A percentile compares a stretch with the other conserved stretches of the same genome.
Conservation (phyloP, 1,140 invertebrate genomes). For the Bemisia tabaci region DNA sequence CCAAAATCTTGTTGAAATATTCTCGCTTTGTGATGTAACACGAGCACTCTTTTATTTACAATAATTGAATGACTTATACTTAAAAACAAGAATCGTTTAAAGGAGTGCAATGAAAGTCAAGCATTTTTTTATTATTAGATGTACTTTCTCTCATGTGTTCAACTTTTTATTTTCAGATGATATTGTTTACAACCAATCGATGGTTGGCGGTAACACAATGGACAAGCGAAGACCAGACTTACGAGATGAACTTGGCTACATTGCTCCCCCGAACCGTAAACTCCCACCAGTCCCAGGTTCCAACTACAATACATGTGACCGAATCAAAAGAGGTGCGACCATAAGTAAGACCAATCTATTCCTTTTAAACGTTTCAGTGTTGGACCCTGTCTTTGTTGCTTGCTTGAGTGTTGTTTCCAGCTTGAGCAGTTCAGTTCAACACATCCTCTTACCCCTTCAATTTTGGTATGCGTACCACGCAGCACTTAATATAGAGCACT, state of each 20-base stretch:
- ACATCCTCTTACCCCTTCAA: neutral
- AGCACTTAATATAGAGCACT: no score
- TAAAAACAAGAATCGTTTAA: no score
- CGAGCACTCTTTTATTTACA: no score
- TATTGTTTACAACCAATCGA: constrained; percentile 73
- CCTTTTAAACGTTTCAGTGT: constrained; percentile 10
- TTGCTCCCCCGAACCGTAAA: constrained; percentile 81
- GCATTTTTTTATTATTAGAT: no score
- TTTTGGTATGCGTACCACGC: no score
- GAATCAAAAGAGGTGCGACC: constrained; percentile 80
- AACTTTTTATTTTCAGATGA: constrained; percentile 46
- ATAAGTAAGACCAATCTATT: constrained; percentile 51
- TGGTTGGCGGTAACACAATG: constrained; percentile 56
- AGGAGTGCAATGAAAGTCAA: no score
- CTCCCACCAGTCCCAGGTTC: constrained; percentile 79
- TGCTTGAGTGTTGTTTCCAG: neutral
- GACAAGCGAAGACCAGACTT: constrained; percentile 72
- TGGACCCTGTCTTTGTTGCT: constrained; percentile 8
- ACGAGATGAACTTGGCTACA: constrained; percentile 78
- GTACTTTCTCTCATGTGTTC: no score
- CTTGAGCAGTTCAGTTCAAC: neutral
- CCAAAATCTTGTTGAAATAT: no score
- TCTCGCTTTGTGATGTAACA: no score
- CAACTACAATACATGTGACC: constrained; percentile 84
- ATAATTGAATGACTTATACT: no score